A percentile compares a stretch with the other conserved stretches of the same genome.
Evolutionary conservation across 2,888 invertebrate genomes (phyloP).

Genomic region (Rhagophthalmus giganteus): DNA sequence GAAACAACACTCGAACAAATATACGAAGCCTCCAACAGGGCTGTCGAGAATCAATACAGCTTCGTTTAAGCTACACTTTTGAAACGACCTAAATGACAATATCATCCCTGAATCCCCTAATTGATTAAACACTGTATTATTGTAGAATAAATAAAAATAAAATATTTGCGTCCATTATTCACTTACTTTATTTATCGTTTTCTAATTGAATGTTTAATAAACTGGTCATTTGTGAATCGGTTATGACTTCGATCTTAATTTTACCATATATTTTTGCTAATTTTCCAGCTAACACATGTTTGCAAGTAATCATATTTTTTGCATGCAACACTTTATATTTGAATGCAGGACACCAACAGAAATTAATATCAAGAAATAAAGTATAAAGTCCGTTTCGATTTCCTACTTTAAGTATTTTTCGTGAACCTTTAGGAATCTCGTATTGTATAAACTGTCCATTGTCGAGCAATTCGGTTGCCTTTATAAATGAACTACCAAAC

Average conservation of each 20-base stretch:
- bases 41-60: slow-evolving; percentile 84
- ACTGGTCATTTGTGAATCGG: slow-evolving; percentile 56
- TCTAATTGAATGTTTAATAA: slow-evolving; percentile 42
- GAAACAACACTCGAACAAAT: slow-evolving; percentile 73
- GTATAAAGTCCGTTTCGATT: slow-evolving; percentile 62
- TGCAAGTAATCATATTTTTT: slow-evolving; percentile 62
- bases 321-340: slow-evolving; percentile 60
- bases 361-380: slow-evolving; percentile 67
- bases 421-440: slow-evolving; percentile 50
- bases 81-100: slow-evolving; percentile 1
- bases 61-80: slow-evolving; percentile 59
- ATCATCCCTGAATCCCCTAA: too few species aligned
- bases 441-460: slow-evolving; percentile 60
- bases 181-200: too few species aligned
- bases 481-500: slow-evolving; percentile 62
- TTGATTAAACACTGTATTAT: too few species aligned
- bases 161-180: too few species aligned
- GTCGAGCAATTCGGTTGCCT: slow-evolving; percentile 67
- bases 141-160: too few species aligned
- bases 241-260: slow-evolving; percentile 55
- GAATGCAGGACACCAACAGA: slow-evolving; percentile 69
- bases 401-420: slow-evolving; percentile 64
- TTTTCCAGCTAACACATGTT: slow-evolving; percentile 68
- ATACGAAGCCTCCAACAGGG: slow-evolving; percentile 60
- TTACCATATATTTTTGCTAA: slow-evolving; percentile 58